Base-by-base conservation (phyloP, 1,140 invertebrate species). In the Caenorhabditis inopinata region DNA sequence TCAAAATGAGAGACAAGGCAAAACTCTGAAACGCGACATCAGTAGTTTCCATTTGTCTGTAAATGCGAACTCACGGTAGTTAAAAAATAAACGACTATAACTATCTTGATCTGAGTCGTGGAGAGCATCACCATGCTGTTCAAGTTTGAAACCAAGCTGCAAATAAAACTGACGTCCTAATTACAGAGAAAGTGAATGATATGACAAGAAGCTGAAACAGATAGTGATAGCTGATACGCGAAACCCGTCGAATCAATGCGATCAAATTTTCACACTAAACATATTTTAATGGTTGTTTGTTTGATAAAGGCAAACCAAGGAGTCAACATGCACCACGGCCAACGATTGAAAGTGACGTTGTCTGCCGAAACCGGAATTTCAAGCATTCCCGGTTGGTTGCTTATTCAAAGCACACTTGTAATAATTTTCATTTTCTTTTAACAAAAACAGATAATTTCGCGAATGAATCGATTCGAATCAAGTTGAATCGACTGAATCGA, bases 81-180 rank as follows among this genome's bases (percentile, higher is more conserved):
- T 48, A 27, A 42, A 23, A 75, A 11, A 16, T 42, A 75, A 5
- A 21, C 74, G 12, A 42, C 74, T 18, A 75, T 23, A 32, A 75
- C 32, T 32, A 62, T 29, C 45, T 62, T 51, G 48, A 78, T 35
- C 32, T 79, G 45, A 91, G 35, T 68, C n/a, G n/a, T n/a, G 27
- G 35, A 38, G 6, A 68, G 32, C 21, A 12, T 2, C 58, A 68
- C 27, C 11, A 18, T 58, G 18, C 12, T 16, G 6, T 9, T n/a
- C 9, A 7, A 38, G 18, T 68, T 18, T 42, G 38, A 14, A 42
- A 7, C 14, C 14, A 42, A 42, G 6, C 32, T 16, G n/a, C 35
- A 38, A 68, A 42, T 1, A 68, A 6, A 68, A 68, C 21, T n/a
- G 12, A 68, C 35, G 58, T 68, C 6, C 38, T 68, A 68, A 68